Base-by-base conservation (phyloP, 2,888 invertebrate species). In the Dasypolia templi region DNA sequence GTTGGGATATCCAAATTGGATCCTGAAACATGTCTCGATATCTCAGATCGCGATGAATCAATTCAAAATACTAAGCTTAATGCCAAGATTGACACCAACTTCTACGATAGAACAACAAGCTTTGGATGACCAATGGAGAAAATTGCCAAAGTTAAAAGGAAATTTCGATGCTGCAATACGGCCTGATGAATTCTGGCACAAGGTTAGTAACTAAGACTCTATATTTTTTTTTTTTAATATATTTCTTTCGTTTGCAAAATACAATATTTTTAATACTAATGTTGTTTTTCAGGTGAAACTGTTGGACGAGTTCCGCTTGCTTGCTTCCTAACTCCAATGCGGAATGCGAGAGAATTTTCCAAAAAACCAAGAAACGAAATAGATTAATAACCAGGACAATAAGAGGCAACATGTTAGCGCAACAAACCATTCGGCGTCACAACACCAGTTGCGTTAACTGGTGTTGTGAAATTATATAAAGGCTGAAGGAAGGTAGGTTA, bases 111-210 rank as follows among this genome's bases (percentile, higher is more conserved):
- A 74, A 67, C 74, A 78, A 53, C 74, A 78, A 64, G 35, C n/a
- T 32, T 32, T 78, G 29, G 78, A 78, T 56, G 78, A 78, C 42
- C 75, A 78, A 35, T 78, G 75, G 78, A 44, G 75, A 75, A 75
- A 78, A 68, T 72, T 78, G 26, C 72, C 78, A 49, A 46, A 63
- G 32, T 49, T 49, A 46, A 63, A 63, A 63, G 56, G 29, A 56
- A 19, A 56, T 32, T 19, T 56, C 11, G 56, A 56, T 56, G 29
- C 19, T 29, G 19, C 29, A 53, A 46, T 44, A 51, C 68, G 32
- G 32, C 70, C 61, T 44, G 71, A 71, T 63, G 29, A 29, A 63
- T 71, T 71, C 29, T 71, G 71, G 64, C 63, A 71, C 42, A 51
- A 63, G 29, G 62, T 61, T 56, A 56, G 56, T 56, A 29, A 56